A percentile compares a stretch with the other conserved stretches of the same genome.
Evolutionary conservation across 2,888 invertebrate species (phyloP).

Genomic region (Cataglyphis albicans): DNA sequence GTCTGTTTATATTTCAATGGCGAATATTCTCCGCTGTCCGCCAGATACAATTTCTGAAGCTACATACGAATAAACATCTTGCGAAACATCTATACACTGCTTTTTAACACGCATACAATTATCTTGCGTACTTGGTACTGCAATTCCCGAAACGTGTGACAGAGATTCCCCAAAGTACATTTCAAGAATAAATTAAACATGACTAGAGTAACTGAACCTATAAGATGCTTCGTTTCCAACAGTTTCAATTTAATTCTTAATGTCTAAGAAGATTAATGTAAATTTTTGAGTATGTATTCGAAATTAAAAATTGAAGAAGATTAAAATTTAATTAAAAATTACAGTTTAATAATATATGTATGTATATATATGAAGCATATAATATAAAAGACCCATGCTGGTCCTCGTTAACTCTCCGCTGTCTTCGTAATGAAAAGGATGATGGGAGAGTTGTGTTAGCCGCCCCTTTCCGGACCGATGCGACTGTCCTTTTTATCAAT

Average conservation of each 20-base stretch:
- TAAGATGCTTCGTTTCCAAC: background rate
- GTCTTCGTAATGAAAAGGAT: constrained; percentile 3
- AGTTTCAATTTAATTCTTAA: background rate
- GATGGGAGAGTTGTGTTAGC: background rate
- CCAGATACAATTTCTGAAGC: constrained; percentile 18
- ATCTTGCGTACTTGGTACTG: background rate
- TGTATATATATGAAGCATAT: no score
- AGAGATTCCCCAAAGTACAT: background rate
- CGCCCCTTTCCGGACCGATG: background rate
- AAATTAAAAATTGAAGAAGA: background rate
- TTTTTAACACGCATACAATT: constrained; percentile 35
- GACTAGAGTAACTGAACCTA: background rate
- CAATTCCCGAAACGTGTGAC: background rate
- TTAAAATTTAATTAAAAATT: background rate
- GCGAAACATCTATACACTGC: background rate
- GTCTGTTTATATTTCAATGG: constrained; percentile 20
- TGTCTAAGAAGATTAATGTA: background rate
- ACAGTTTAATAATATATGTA: background rate
- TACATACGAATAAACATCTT: constrained; percentile 10
- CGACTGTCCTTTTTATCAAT: constrained; percentile 47
- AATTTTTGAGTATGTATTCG: background rate
- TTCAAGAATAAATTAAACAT: background rate
- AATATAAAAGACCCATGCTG: no score
- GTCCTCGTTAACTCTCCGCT: background rate
- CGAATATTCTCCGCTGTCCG: constrained; percentile 8